Base-by-base conservation (phyloP, 2,888 invertebrate species). In the Catonia carolina region DNA sequence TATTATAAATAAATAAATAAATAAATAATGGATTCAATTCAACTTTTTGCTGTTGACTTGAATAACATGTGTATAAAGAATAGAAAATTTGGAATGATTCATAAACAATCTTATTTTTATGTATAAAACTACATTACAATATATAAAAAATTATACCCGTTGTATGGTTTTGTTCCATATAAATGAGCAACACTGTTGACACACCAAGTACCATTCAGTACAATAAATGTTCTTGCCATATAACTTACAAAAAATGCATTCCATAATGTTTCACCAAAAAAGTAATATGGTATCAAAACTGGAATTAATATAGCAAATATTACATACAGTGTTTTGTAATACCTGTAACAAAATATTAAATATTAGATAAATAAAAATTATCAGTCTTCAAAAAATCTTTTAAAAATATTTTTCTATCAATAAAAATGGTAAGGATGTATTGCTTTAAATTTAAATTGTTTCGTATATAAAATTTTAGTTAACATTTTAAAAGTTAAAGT, bases 171-270 rank as follows among this genome's bases (percentile, higher is more conserved):
- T 53, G 78, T 82, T 10, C 90, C 91, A 71, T 82, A 88, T 55
- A 85, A 72, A 74, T 90, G 91, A 1, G 89, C 89, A 1, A 82
- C 80, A 62, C 88, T 89, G 70, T 92, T 92, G 3, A 91, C 87
- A 3, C 82, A 73, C 89, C 89, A 92, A 0, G 90, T 89, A 2
- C 80, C 77, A 68, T 92, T 83, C n/a, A 91, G 73, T 14, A 76
- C 73, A 1, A 78, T 23, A 1, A 80, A 68, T 67, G 85, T 85
- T 14, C 88, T 78, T 18, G 78, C 69, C 59, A 85, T 72, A 62
- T 80, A 85, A 47, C 77, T 73, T 1, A 82, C 71, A 64, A 84
- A 78, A 56, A 85, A 75, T 0, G 86, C 77, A 53, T 77, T 78
- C 63, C 71, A 71, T 60, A 78, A 73, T 1, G 75, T 71, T 70